Base-by-base conservation (phyloP, 1,140 invertebrate species). In the Eumeta japonica region DNA sequence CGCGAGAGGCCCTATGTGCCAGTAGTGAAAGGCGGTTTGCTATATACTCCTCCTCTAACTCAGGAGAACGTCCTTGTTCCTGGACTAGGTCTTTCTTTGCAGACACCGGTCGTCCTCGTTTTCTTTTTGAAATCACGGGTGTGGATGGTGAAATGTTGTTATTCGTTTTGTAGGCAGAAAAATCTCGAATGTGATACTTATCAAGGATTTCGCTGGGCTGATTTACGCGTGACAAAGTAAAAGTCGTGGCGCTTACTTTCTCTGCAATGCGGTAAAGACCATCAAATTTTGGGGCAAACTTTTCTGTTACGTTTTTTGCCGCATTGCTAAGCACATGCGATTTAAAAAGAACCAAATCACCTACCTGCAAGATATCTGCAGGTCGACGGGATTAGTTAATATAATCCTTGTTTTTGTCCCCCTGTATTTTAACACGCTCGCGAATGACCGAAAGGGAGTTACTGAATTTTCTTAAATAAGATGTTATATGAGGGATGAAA, bases 401-500 rank as follows among this genome's bases (percentile, higher is more conserved):
- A 10, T 14, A 3, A 2, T 2, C 28, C 32, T 46, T 46, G 4
- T 11, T 24, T 5, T 19, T 16, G 31, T 39, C 46, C 16, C 39
- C 36, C 13, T 20, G 28, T 12, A 27, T 15, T 17, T 42, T 43
- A 27, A 39, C 16, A 13, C 24, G 40, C 30, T 42, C 43, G 50
- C 53, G 65, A 14, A 31, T 37, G 32, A 3, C 31, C n/a, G 11
- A 18, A 14, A 50, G 18, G 10, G 35, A 28, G 33, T 41, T 18
- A 0, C 19, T 31, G 10, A 57, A 14, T 19, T 44, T 33, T 4
- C 32, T 2, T 12, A 66, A 34, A 18, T 54, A 46, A 18, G 58
- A 51, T 5, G 56, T 63, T 13, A 65, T 57, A 31, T 55, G 41
- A 0, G 53, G 47, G 5, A 62, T 29, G 16, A 58, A 59, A 39